A percentile compares a stretch with the other conserved stretches of the same genome.
Evolutionary conservation across 2,888 invertebrate genomes (phyloP).

Genomic region (Cremastinae sp.): DNA sequence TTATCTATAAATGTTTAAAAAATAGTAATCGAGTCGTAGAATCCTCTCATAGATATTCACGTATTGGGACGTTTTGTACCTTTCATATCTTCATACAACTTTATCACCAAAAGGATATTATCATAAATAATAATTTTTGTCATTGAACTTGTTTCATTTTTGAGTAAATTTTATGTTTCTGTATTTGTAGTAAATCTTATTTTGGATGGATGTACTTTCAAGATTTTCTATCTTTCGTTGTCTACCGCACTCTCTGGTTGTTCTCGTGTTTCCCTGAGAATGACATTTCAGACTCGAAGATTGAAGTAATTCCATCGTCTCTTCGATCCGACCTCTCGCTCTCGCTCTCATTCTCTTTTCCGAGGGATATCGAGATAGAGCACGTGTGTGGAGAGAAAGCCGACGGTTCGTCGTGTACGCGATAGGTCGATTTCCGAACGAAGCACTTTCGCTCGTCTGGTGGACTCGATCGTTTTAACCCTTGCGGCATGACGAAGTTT

Average conservation of each 20-base stretch:
- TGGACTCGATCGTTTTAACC: slow-evolving; percentile 45
- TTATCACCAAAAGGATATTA: too few relatives aligned
- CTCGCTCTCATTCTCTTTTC: neutral
- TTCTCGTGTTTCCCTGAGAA: slow-evolving; percentile 20
- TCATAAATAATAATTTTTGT: too few relatives aligned
- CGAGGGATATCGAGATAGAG: slow-evolving; percentile 17
- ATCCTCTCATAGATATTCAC: too few relatives aligned
- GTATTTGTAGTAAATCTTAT: too few relatives aligned
- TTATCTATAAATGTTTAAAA: too few relatives aligned
- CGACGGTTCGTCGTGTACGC: slow-evolving; percentile 8
- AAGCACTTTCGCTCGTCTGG: slow-evolving; percentile 17
- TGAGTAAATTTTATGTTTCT: too few relatives aligned
- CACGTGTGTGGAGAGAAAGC: slow-evolving; percentile 23
- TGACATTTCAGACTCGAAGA: slow-evolving; percentile 36
- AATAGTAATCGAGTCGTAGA: too few relatives aligned
- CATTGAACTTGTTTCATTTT: too few relatives aligned
- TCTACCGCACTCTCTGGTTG: slow-evolving; percentile 20
- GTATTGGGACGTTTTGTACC: too few relatives aligned
- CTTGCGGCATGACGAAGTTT: slow-evolving; percentile 57
- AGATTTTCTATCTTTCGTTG: slow-evolving; percentile 20
- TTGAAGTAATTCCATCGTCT: slow-evolving; percentile 45
- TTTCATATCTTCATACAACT: too few relatives aligned
- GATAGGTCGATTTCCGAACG: slow-evolving; percentile 53
- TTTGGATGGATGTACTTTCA: too few relatives aligned
- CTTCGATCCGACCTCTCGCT: neutral